Evolutionary conservation across 1,140 invertebrate species (phyloP).

Genomic region (Achroia grisella): DNA sequence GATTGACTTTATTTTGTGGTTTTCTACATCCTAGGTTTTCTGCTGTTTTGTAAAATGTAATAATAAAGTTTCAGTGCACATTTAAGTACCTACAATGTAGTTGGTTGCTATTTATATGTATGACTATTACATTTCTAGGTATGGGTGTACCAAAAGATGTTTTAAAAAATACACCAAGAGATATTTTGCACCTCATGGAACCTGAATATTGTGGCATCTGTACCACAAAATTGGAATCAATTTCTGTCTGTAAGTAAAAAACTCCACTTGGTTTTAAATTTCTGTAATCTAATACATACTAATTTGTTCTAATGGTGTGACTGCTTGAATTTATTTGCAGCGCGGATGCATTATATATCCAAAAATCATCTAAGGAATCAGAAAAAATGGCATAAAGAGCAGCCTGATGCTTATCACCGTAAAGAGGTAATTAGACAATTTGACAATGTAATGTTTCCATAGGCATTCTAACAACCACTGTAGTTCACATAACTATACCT

Average conservation of each 20-base stretch:
- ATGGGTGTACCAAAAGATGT: slow-evolving; percentile 40
- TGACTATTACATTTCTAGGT: slow-evolving; percentile 15
- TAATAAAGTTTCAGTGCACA: too few species aligned
- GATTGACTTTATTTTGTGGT: too few species aligned
- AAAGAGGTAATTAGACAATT: slow-evolving; percentile 47
- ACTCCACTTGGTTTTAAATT: neutral
- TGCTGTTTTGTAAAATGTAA: too few species aligned
- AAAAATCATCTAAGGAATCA: slow-evolving; percentile 52
- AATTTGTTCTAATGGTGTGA: neutral
- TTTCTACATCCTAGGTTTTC: too few species aligned
- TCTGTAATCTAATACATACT: slow-evolving; percentile 1
- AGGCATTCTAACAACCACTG: slow-evolving; percentile 32
- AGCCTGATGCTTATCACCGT: slow-evolving; percentile 10
- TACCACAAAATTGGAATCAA: slow-evolving; percentile 28
- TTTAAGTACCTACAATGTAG: neutral
- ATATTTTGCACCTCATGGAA: slow-evolving; percentile 28
- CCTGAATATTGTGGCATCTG: slow-evolving; percentile 44
- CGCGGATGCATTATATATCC: slow-evolving; percentile 49
- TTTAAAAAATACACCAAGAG: slow-evolving; percentile 30
- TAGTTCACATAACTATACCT: slow-evolving; percentile 34
- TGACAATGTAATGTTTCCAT: slow-evolving; percentile 46
- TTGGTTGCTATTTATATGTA: neutral
- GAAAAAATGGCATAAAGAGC: slow-evolving; percentile 43
- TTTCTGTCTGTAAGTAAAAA: slow-evolving; percentile 31
- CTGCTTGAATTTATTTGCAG: slow-evolving; percentile 32